Percentiles rank a stretch among this genome's conserved stretches.
These are phyloP conservation scores for Cygnus buccinator DNA, from an alignment of 2,113 vertebrate species.

Conservation along the genomic window DNA sequence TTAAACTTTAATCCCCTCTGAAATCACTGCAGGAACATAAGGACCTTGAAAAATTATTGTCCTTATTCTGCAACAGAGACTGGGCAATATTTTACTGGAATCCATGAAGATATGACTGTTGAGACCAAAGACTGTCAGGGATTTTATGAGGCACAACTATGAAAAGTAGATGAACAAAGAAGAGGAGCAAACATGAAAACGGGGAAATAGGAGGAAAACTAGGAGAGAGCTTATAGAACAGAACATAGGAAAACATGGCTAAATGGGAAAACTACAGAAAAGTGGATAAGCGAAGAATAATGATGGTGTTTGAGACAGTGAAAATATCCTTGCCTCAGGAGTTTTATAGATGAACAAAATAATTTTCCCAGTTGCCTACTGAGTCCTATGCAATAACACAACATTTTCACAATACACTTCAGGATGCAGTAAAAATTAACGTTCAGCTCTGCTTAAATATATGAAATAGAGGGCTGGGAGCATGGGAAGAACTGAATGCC, in stretches of 20 bases:
- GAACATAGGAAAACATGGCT: not conserved
- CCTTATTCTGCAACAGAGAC: not conserved
- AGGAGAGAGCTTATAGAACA: not conserved
- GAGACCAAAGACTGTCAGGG: not conserved
- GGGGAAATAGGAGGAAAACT: not conserved
- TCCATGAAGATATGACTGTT: not conserved
- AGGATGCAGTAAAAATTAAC: not conserved
- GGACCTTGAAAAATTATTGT: not conserved
- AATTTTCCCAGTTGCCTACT: not conserved
- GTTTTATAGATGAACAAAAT: not conserved
- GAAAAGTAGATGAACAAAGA: not conserved
- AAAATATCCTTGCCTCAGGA: not conserved
- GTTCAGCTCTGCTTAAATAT: not conserved
- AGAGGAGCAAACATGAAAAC: not conserved
- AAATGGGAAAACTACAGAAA: not conserved
- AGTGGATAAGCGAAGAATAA: not conserved
- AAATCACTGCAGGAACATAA: not conserved
- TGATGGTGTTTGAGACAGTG: fast-evolving
- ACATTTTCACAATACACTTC: conserved; percentile 8
- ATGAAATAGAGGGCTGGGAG: not conserved
- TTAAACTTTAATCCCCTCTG: not conserved
- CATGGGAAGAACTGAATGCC: conserved; percentile 3
- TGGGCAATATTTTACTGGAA: not conserved
- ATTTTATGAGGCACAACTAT: not conserved
- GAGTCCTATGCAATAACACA: not conserved